A percentile compares a stretch with the other conserved stretches of the same genome.
Conservation (phyloP, 2,797 vertebrate species). For the Sphenodon punctatus region DNA sequence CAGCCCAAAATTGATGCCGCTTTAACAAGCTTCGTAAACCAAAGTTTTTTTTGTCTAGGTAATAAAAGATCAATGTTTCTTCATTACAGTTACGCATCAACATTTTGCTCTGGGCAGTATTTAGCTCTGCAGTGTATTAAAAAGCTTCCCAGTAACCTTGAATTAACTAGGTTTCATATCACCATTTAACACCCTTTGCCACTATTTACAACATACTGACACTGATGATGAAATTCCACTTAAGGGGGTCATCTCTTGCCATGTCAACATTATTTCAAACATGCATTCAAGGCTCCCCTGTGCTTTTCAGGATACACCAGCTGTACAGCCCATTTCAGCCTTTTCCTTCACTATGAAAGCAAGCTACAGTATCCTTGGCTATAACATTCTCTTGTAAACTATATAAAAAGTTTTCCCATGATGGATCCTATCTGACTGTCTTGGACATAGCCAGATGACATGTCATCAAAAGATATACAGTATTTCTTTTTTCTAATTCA, state of each 20-base stretch:
- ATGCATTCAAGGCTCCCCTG: slow-evolving; percentile 24
- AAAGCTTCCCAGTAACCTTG: slow-evolving; percentile 16
- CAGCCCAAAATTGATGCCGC: no score
- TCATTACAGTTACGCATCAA: not conserved
- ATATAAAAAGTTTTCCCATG: slow-evolving; percentile 27
- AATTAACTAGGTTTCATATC: slow-evolving; percentile 20
- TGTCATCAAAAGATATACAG: slow-evolving; percentile 6
- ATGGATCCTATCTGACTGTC: slow-evolving; percentile 53
- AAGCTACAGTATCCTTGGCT: slow-evolving; percentile 33
- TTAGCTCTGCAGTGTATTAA: slow-evolving; percentile 7
- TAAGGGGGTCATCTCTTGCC: slow-evolving; percentile 12
- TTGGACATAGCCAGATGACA: slow-evolving; percentile 44
- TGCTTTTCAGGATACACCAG: slow-evolving; percentile 33
- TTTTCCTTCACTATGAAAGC: slow-evolving; percentile 33
- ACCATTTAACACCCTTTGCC: not conserved
- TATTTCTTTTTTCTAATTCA: slow-evolving; percentile 60
- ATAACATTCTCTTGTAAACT: slow-evolving; percentile 16
- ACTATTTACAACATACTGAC: slow-evolving; percentile 12
- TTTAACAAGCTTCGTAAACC: not conserved
- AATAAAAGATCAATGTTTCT: not conserved
- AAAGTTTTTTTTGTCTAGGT: no score
- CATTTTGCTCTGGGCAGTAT: not conserved
- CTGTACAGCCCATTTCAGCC: not conserved
- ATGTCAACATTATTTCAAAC: slow-evolving; percentile 24
- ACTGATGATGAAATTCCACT: slow-evolving; percentile 33